Percentiles rank a stretch among this genome's conserved stretches.
These are phyloP conservation scores for Percopsis omiscomaycus DNA, from an alignment of 2,797 vertebrate species.

Conservation along the genomic window DNA sequence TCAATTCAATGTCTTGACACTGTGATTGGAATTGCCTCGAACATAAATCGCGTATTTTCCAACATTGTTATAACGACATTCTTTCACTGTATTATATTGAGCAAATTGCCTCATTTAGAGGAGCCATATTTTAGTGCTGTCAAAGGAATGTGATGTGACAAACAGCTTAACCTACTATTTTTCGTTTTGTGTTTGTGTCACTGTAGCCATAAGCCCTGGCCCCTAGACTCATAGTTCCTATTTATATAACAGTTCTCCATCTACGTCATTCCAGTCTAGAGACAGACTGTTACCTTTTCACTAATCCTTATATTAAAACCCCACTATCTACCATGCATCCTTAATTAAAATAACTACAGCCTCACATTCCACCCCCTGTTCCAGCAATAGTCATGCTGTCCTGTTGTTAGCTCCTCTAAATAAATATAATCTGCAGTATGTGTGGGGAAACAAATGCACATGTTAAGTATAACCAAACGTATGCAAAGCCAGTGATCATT, in stretches of 20 bases:
- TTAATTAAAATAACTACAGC: slow-evolving; percentile 15
- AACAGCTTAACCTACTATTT: slow-evolving; percentile 42
- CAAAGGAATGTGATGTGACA: background rate
- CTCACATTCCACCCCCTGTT: slow-evolving; percentile 13
- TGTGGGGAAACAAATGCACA: no score
- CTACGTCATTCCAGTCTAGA: slow-evolving; percentile 42
- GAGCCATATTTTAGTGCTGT: slow-evolving; percentile 41
- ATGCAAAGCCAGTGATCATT: no score
- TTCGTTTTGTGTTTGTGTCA: slow-evolving; percentile 31
- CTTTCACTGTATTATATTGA: slow-evolving; percentile 36
- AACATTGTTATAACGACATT: slow-evolving; percentile 41
- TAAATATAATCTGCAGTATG: background rate
- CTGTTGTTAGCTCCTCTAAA: slow-evolving; percentile 27
- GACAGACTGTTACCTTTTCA: slow-evolving; percentile 44
- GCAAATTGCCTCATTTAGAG: slow-evolving; percentile 30
- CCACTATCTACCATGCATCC: slow-evolving; percentile 36
- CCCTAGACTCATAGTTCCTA: slow-evolving; percentile 45
- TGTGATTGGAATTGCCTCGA: slow-evolving; percentile 47
- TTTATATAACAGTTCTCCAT: slow-evolving; percentile 52
- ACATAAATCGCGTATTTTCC: slow-evolving; percentile 14
- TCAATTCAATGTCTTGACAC: slow-evolving; percentile 64
- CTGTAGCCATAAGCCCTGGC: slow-evolving; percentile 41
- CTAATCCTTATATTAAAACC: slow-evolving; percentile 62
- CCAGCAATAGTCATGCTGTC: slow-evolving; percentile 27
- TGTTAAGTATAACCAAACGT: no score